Evolutionary conservation across 2,113 vertebrate species (phyloP).

Genomic region (Dasyornis broadbenti): DNA sequence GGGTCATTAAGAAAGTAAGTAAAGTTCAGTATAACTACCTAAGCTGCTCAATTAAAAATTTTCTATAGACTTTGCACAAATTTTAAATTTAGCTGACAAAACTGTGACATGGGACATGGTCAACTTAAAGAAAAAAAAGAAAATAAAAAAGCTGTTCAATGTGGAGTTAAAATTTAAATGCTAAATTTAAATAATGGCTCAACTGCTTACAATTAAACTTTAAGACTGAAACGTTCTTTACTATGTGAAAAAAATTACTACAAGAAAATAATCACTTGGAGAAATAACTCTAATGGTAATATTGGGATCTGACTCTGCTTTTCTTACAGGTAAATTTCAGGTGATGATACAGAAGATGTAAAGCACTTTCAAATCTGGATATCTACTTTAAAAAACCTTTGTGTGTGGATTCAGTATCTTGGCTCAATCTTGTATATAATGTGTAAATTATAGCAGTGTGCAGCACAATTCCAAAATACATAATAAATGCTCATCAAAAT

Average conservation of each 20-base stretch:
- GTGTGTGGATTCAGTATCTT: neutral
- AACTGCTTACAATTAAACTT: neutral
- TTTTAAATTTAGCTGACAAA: neutral
- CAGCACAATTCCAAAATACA: neutral
- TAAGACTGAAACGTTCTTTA: neutral
- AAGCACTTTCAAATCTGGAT: neutral
- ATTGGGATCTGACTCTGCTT: neutral
- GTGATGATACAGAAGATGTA: constrained; percentile 97
- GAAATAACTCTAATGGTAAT: neutral
- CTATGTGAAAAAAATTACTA: neutral
- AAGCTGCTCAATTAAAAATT: neutral
- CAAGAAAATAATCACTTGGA: neutral
- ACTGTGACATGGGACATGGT: neutral
- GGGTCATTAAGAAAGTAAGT: neutral
- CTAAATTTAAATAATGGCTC: neutral
- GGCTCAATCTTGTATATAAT: neutral
- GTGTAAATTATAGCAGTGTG: constrained; percentile 27
- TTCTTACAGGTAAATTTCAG: constrained; percentile 91
- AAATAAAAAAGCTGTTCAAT: neutral
- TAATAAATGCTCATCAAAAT: neutral
- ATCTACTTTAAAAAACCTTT: neutral
- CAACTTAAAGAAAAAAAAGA: neutral
- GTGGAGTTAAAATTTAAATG: neutral
- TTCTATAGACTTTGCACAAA: neutral
- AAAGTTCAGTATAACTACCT: neutral